Conservation (phyloP, 2,797 vertebrate genomes). For the Falco cherrug region DNA sequence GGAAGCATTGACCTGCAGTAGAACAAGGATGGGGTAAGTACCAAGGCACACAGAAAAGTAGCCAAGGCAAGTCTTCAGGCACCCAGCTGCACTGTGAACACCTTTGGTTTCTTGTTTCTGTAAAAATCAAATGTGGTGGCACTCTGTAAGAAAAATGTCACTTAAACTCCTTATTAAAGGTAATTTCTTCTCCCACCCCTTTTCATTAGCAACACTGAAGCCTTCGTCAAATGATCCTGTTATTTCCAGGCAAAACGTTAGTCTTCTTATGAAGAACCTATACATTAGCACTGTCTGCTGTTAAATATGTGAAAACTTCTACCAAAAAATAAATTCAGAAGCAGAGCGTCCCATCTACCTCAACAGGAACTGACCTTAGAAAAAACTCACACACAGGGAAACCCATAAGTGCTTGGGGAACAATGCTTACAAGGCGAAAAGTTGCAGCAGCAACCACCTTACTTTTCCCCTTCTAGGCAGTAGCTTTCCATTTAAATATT, state of each 20-base stretch:
- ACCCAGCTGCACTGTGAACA: not conserved
- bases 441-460: not conserved
- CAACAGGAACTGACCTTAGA: slow-evolving; percentile 9
- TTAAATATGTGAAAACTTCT: not conserved
- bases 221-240: slow-evolving; percentile 25
- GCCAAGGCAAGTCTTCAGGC: not conserved
- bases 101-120: not conserved
- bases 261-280: not conserved
- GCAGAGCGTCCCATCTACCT: not conserved
- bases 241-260: not conserved
- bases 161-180: slow-evolving; percentile 61
- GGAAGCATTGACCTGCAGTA: fast-evolving
- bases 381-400: slow-evolving; percentile 7
- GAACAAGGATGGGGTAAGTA: not conserved
- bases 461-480: not conserved
- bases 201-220: slow-evolving; percentile 53
- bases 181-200: slow-evolving; percentile 56
- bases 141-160: slow-evolving; percentile 32
- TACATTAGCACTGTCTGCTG: not conserved
- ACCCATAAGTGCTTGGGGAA: not conserved
- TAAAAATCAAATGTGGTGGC: not conserved
- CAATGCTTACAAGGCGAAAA: not conserved
- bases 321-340: slow-evolving; percentile 6
- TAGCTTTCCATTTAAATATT: slow-evolving; percentile 6
- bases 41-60: fast-evolving